A percentile compares a stretch with the other conserved stretches of the same genome.
These are phyloP conservation scores for Anguilla japonica DNA, from an alignment of 2,113 vertebrate species.

Conservation along the genomic window DNA sequence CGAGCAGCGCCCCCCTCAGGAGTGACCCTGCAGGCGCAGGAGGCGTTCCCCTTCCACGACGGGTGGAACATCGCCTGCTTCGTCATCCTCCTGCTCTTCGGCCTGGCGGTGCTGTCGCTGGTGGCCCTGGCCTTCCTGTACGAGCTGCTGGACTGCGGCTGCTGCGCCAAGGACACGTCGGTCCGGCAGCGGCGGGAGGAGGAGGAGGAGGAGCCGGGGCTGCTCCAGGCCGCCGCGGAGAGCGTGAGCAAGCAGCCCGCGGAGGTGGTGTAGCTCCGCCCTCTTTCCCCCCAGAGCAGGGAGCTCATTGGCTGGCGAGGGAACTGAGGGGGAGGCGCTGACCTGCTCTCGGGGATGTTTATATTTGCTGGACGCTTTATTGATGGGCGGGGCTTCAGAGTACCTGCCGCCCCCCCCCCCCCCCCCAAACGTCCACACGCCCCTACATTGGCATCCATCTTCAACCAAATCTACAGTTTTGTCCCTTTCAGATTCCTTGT, in stretches of 20 bases:
- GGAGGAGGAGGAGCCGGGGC: slow-evolving; percentile 76
- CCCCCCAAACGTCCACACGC: background rate
- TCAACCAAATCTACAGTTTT: background rate
- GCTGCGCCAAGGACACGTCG: slow-evolving; percentile 89
- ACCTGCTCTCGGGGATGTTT: background rate
- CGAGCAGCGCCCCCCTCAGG: slow-evolving; percentile 71
- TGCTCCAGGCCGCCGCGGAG: slow-evolving; percentile 79
- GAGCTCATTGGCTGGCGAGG: background rate
- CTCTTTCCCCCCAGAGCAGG: background rate
- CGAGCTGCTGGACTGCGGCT: slow-evolving; percentile 89
- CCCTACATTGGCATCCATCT: background rate
- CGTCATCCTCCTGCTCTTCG: slow-evolving; percentile 89
- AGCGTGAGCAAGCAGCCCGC: slow-evolving; percentile 74
- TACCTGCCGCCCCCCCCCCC: background rate
- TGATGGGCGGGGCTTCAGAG: background rate
- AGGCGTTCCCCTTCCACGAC: slow-evolving; percentile 92
- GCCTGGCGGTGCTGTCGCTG: slow-evolving; percentile 86
- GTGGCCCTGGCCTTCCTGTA: slow-evolving; percentile 89
- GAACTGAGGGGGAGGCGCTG: background rate
- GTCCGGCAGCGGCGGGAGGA: slow-evolving; percentile 34
- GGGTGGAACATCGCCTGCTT: slow-evolving; percentile 97
- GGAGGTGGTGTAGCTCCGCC: slow-evolving; percentile 79
- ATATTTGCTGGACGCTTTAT: background rate
- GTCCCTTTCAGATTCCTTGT: background rate
- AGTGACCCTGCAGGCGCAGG: slow-evolving; percentile 83